Evolutionary conservation across 53 echinoderm and acorn worm genomes (phyloP), one percentile per base, ranked within the genome.

Genomic region (Holothuria leucospilota): DNA sequence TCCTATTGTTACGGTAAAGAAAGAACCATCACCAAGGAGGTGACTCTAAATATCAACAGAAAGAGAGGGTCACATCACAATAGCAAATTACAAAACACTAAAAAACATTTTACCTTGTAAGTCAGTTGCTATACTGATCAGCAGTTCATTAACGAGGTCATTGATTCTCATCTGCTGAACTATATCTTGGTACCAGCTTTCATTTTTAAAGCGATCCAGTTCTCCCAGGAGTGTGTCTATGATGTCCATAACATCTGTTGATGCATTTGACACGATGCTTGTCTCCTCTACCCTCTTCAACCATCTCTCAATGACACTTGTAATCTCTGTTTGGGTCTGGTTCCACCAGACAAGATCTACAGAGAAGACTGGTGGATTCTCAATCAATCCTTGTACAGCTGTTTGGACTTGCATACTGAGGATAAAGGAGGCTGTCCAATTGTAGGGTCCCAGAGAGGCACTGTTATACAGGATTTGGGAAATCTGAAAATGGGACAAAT

Each of bases 371-470:
- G 90, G 87, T 0, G 88, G 90, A 20, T 27, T 21, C 26, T 49
- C 26, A 75, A 93, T 41, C 20, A 93, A 81, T 13, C 53, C 20
- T 15, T 27, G 42, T n/a, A 93, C 51, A 26, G 68, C 68, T 51
- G 51, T 71, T 10, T 78, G 68, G 21, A 90, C 39, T 74, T 87
- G 56, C 12, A 61, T 65, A 39, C 39, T 62, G 59, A 73, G 78
- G 13, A 85, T 75, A 13, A 85, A 68, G 40, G 90, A 87, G 1
- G 87, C 70, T 5, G 93, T 90, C 85, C 84, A 84, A 90, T 90
- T 93, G 90, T 83, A 93, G 0, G 90, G 93, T 13, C 64, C 69
- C 0, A 93, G 85, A 73, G 87, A 85, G 11, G 93, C 87, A 46
- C 87, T 90, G 38, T 30, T 58, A 20, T 0, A 13, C 0, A 81